Percentiles rank a stretch among this genome's conserved stretches.
phyloP scores from a whole-genome alignment of 1,140 invertebrate genomes.

The Brachystomella parvula region DNA sequence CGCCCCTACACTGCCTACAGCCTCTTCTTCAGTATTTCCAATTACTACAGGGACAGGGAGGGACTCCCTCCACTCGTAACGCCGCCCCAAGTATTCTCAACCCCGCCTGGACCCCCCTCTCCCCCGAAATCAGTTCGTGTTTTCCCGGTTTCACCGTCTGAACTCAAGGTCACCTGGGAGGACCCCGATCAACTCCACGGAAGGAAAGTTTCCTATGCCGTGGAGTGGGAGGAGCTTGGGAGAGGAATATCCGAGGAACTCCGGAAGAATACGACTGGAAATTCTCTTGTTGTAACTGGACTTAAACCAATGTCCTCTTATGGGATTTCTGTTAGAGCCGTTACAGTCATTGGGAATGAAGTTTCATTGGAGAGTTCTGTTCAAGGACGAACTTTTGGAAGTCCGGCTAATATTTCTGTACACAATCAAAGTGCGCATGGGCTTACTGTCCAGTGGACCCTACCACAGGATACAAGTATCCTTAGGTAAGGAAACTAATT shows the following conservation, averaged over 20 bases:
- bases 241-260: constrained; percentile 36
- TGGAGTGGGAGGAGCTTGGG: constrained; percentile 56
- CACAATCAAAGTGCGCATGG: constrained; percentile 49
- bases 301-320: constrained; percentile 56
- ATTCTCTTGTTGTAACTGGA: constrained; percentile 44
- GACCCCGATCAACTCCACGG: constrained; percentile 58
- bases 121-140: constrained; percentile 61
- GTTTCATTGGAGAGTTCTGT: constrained; percentile 56
- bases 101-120: constrained; percentile 66
- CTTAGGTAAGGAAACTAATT: background rate
- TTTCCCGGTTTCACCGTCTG: constrained; percentile 58
- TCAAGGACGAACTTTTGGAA: constrained; percentile 57
- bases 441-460: constrained; percentile 57
- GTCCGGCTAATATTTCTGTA: constrained; percentile 55
- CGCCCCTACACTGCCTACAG: constrained; percentile 70
- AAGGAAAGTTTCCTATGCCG: constrained; percentile 62
- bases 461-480: constrained; percentile 41
- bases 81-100: constrained; percentile 53
- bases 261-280: constrained; percentile 23
- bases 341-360: constrained; percentile 54
- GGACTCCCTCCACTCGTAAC: constrained; percentile 50
- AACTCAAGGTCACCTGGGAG: constrained; percentile 63
- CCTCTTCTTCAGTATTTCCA: constrained; percentile 60
- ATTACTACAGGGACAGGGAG: constrained; percentile 63
- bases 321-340: constrained; percentile 53